phyloP scores from a whole-genome alignment of 2,113 vertebrate species.

The Cebidichthys violaceus region DNA sequence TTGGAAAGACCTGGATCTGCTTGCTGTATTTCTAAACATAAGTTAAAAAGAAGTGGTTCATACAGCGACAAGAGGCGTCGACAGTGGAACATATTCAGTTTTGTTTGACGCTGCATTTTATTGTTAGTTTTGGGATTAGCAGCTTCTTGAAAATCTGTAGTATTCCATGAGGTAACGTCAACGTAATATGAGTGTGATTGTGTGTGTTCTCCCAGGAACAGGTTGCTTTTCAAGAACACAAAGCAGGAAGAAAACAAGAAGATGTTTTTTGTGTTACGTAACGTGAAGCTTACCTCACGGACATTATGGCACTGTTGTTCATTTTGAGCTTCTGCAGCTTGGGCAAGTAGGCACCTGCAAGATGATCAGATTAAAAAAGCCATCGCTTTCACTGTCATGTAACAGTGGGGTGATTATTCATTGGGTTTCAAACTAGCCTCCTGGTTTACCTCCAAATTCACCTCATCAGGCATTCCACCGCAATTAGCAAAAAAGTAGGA shows the following conservation, averaged over 20 bases:
- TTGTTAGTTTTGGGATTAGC: background rate
- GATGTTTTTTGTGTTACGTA: background rate
- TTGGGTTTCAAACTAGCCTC: background rate
- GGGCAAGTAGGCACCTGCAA: constrained; percentile 90
- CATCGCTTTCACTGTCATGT: constrained; percentile 4
- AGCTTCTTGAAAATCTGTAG: background rate
- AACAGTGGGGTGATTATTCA: constrained; percentile 25
- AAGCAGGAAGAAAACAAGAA: constrained; percentile 26
- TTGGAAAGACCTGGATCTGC: background rate
- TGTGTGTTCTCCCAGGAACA: background rate
- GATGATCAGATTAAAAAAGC: constrained; percentile 55
- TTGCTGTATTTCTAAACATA: constrained; percentile 29
- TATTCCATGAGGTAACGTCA: constrained; percentile 2
- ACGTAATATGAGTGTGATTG: background rate
- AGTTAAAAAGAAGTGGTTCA: constrained; percentile 16
- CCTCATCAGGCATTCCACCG: constrained; percentile 10
- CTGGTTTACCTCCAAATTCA: constrained; percentile 16
- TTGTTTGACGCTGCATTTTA: background rate
- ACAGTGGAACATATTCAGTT: background rate
- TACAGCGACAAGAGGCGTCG: background rate
- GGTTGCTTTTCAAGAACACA: constrained; percentile 11
- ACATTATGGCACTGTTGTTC: constrained; percentile 90
- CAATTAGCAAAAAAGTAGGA: constrained; percentile 2
- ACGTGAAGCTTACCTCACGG: constrained; percentile 88
- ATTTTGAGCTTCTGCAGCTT: constrained; percentile 91